Evolutionary conservation across 2,797 vertebrate genomes (phyloP), one percentile per base, ranked within the genome.

Genomic region (Sarcophilus harrisii): DNA sequence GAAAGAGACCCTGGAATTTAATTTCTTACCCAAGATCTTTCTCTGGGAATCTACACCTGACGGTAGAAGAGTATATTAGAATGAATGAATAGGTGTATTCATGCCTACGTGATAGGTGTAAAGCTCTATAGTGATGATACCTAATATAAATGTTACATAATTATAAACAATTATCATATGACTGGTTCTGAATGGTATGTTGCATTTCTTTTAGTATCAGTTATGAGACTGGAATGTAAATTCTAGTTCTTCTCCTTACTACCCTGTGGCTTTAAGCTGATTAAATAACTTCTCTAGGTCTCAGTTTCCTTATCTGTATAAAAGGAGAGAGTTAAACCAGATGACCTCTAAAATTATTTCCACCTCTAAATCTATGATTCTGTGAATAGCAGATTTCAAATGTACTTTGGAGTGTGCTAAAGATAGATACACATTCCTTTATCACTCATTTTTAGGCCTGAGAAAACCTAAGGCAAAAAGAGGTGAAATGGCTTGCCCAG

Each of bases 401-500:
- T 38, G n/a, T n/a, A 38, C 66, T 73, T 38, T 73, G n/a, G n/a
- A 73, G n/a, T 24, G n/a, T 21, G 66, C 66, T 73, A 73, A 73
- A 73, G 18, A 73, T 32, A 52, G 27, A 30, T 55, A 91, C 52
- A 92, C 60, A 90, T 16, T 73, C 66, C n/a, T 38, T 66, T 66
- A 73, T 24, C 16, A 93, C 1, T 92, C 28, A n/a, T 94, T 29
- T 96, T 16, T 32, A 97, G 58, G 59, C 49, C 66, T 2, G 29
- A 29, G 27, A 13, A 1, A 91, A 92, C n/a, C n/a, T 0, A 0
- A 94, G 52, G 28, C 4, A 90, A 57, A 94, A 32, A 73, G 90
- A 57, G 18, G 18, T 58, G 18, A 49, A 91, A 81, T 21, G 87
- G 0, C 60, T 95, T 94, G 90, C 92, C 94, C 90, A 73, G 94